phyloP scores from a whole-genome alignment of 2,888 invertebrate genomes.

The Drepanosiphum platanoidis region DNA sequence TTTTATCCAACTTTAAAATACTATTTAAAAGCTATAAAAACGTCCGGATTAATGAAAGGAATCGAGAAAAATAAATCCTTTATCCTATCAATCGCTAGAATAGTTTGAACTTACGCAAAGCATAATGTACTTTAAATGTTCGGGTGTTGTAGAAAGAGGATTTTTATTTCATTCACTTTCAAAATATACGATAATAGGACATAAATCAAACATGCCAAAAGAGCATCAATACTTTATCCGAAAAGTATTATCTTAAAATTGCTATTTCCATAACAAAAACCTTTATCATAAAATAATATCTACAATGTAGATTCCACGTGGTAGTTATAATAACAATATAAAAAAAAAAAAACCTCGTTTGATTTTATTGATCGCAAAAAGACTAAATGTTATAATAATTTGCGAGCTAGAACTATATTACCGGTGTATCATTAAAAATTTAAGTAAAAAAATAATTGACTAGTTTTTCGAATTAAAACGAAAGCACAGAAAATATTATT shows the following conservation, averaged over 20 bases:
- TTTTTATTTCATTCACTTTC: no score
- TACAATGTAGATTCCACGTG: not conserved
- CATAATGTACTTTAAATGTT: not conserved
- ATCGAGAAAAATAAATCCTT: conserved; percentile 6
- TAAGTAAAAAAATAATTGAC: not conserved
- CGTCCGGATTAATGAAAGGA: not conserved
- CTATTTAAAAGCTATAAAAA: not conserved
- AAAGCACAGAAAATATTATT: not conserved
- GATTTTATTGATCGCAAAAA: not conserved
- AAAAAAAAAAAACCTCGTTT: not conserved
- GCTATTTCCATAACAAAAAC: no score
- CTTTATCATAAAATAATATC: not conserved
- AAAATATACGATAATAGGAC: not conserved
- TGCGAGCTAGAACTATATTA: not conserved
- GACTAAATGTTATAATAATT: not conserved
- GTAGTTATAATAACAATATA: not conserved
- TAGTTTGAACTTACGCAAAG: not conserved
- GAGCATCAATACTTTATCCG: not conserved
- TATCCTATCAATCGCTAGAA: not conserved
- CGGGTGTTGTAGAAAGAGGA: not conserved
- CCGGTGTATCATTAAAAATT: not conserved
- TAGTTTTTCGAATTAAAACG: not conserved
- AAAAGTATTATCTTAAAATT: not conserved
- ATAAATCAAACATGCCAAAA: not conserved
- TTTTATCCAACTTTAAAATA: not conserved